Percentiles rank a stretch among this genome's conserved stretches.
Evolutionary conservation across 2,113 vertebrate species (phyloP).

Genomic region (Heterochromis multidens): DNA sequence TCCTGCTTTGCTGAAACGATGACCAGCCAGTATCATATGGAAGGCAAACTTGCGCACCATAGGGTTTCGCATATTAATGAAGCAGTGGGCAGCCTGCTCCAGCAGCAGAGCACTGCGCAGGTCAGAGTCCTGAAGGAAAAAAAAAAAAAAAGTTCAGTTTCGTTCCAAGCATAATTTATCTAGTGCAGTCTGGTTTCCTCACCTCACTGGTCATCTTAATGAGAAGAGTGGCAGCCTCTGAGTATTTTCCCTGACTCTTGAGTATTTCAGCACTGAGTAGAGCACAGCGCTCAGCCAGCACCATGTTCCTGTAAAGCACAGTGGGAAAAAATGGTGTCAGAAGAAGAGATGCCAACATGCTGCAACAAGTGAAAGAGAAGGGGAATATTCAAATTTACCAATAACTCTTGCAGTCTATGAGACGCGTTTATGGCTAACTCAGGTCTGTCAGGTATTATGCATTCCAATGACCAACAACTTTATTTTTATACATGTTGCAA

Average conservation of each 20-base stretch:
- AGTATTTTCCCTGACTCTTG: conserved; percentile 96
- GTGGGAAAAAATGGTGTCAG: neutral
- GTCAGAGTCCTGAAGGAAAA: conserved; percentile 86
- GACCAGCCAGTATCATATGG: conserved; percentile 97
- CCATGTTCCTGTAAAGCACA: conserved; percentile 82
- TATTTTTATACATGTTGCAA: too few species aligned
- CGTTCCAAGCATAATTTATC: neutral
- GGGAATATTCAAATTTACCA: neutral
- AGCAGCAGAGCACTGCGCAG: conserved; percentile 92
- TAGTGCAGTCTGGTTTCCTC: conserved; percentile 22
- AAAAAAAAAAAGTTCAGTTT: neutral
- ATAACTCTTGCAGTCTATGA: neutral
- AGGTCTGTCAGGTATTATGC: too few species aligned
- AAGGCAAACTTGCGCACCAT: conserved; percentile 99
- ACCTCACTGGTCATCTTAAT: conserved; percentile 99
- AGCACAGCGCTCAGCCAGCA: conserved; percentile 93
- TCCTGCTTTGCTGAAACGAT: conserved; percentile 96
- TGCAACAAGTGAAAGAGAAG: neutral
- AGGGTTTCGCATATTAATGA: conserved; percentile 96
- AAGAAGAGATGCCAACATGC: neutral
- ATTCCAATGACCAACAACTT: too few species aligned
- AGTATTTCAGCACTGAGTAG: conserved; percentile 94
- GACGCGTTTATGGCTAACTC: neutral
- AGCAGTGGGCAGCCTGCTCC: conserved; percentile 97
- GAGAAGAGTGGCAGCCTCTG: conserved; percentile 92